Conservation (phyloP, 2,797 vertebrate genomes). For the Hydrophis major region DNA sequence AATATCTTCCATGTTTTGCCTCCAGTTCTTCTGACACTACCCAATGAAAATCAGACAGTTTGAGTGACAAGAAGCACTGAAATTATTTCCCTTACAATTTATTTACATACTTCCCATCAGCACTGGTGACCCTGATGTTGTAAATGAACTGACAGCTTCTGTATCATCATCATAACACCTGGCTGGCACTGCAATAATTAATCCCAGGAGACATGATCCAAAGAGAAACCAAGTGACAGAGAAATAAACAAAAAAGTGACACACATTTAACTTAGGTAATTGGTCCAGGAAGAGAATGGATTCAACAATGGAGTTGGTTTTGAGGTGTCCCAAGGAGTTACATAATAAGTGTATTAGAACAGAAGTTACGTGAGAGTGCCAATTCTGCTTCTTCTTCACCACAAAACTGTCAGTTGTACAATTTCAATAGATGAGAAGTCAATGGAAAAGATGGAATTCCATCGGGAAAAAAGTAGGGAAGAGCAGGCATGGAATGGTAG, state of each 20-base stretch:
- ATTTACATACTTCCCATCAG: slow-evolving; percentile 29
- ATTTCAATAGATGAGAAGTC: slow-evolving; percentile 1
- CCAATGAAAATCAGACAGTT: not conserved
- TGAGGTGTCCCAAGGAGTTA: not conserved
- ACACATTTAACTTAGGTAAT: slow-evolving; percentile 7
- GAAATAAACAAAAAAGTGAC: slow-evolving; percentile 10
- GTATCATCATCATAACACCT: slow-evolving; percentile 6
- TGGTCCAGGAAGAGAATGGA: not conserved
- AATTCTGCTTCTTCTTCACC: not conserved
- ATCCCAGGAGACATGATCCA: slow-evolving; percentile 1
- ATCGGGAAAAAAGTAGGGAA: slow-evolving; percentile 33
- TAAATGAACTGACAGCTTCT: slow-evolving; percentile 9
- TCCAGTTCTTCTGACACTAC: not conserved
- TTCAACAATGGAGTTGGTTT: not conserved
- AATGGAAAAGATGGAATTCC: slow-evolving; percentile 14
- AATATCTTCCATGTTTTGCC: not conserved
- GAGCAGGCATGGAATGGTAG: slow-evolving; percentile 30
- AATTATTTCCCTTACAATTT: slow-evolving; percentile 20
- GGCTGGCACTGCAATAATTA: not conserved
- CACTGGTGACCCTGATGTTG: not conserved
- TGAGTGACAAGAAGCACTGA: not conserved
- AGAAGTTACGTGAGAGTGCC: not conserved
- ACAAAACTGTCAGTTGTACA: not conserved
- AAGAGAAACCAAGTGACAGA: slow-evolving; percentile 1
- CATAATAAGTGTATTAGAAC: not conserved